phyloP scores from a whole-genome alignment of 2,113 vertebrate genomes.

The Sorex fumeus region DNA sequence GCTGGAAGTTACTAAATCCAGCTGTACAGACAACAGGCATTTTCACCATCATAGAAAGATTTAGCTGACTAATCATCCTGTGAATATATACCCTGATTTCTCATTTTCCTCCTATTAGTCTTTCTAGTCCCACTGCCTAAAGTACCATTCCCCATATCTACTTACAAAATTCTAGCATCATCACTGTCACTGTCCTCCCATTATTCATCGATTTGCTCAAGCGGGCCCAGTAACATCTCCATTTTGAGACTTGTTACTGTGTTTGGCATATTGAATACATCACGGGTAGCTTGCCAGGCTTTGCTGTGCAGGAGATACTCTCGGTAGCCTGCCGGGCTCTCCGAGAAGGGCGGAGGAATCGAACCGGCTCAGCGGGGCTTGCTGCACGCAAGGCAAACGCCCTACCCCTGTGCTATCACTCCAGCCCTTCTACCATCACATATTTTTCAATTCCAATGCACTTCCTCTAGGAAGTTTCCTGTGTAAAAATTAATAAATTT shows the following conservation, averaged over 20 bases:
- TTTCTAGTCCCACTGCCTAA: slow-evolving; percentile 1
- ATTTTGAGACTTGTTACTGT: too few relatives aligned
- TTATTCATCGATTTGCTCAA: too few relatives aligned
- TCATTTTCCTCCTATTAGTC: background rate
- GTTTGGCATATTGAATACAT: too few relatives aligned
- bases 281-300: too few relatives aligned
- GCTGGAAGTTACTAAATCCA: background rate
- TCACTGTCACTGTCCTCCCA: too few relatives aligned
- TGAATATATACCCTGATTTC: background rate
- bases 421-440: background rate
- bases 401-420: too few relatives aligned
- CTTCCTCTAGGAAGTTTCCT: background rate
- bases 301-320: too few relatives aligned
- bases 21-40: background rate
- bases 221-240: too few relatives aligned
- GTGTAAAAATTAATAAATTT: background rate
- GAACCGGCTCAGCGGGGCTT: too few relatives aligned
- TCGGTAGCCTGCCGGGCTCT: too few relatives aligned
- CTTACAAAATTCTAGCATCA: background rate
- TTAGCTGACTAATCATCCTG: background rate
- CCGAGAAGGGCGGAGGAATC: too few relatives aligned
- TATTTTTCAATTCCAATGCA: slow-evolving; percentile 30
- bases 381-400: too few relatives aligned
- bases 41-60: background rate
- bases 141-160: background rate